These are phyloP conservation scores for Lindbergichthys nudifrons DNA, from an alignment of 2,797 vertebrate species.

Conservation along the genomic window DNA sequence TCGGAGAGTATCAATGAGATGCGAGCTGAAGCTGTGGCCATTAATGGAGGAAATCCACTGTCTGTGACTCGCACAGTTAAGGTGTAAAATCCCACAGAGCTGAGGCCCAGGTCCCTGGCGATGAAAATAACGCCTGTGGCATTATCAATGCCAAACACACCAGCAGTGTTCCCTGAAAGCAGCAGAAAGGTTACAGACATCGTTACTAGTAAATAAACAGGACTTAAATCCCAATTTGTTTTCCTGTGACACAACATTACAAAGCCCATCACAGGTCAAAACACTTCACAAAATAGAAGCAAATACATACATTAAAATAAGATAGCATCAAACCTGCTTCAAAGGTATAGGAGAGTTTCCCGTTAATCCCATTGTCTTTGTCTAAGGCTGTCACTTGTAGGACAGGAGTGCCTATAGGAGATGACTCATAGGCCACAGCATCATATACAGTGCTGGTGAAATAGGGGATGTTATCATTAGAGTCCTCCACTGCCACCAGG, in stretches of 20 bases:
- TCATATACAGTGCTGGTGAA: conserved; percentile 93
- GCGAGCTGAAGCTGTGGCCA: conserved; percentile 88
- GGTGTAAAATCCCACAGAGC: conserved; percentile 89
- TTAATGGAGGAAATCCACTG: conserved; percentile 90
- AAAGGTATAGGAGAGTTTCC: conserved; percentile 90
- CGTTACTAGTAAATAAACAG: conserved; percentile 20
- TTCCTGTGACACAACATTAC: conserved; percentile 9
- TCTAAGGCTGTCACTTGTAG: conserved; percentile 94
- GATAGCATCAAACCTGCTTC: conserved; percentile 89
- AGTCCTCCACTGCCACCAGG: conserved; percentile 91
- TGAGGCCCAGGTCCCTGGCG: conserved; percentile 90
- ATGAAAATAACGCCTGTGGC: conserved; percentile 91
- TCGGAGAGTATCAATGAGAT: conserved; percentile 91
- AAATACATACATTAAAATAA: not conserved
- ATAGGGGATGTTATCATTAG: conserved; percentile 94
- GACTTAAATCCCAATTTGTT: conserved; percentile 16
- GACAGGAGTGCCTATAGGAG: conserved; percentile 87
- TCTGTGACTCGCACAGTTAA: conserved; percentile 92
- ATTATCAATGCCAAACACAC: conserved; percentile 91
- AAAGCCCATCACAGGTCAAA: conserved; percentile 9
- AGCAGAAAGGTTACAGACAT: conserved; percentile 34
- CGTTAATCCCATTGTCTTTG: conserved; percentile 94
- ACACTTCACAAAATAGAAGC: not conserved
- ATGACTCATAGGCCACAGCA: conserved; percentile 90
- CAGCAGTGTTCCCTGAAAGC: conserved; percentile 91